These are phyloP conservation scores for Indicator indicator DNA, from an alignment of 2,113 vertebrate genomes.

Conservation along the genomic window DNA sequence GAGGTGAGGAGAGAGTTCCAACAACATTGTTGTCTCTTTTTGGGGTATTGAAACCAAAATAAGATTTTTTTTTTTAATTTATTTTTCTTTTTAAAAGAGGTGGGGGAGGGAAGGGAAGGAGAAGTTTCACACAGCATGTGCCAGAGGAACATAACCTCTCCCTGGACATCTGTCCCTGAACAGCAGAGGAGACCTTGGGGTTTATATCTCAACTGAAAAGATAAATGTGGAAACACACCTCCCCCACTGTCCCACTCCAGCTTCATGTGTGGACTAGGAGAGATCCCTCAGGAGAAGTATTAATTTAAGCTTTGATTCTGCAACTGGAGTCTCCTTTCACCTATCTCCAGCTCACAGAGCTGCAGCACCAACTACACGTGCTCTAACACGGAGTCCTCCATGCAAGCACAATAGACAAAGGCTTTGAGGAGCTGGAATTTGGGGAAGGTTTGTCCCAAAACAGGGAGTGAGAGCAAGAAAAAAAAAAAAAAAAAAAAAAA, in stretches of 20 bases:
- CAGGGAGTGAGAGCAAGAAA: neutral
- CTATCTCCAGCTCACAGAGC: neutral
- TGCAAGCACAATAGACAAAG: accelerated
- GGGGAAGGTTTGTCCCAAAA: neutral
- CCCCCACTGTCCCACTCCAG: neutral
- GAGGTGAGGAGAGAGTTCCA: neutral
- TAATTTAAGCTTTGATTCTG: neutral
- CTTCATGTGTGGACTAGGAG: neutral
- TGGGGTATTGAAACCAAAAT: neutral
- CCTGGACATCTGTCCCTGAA: constrained; percentile 47
- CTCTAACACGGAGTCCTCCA: neutral
- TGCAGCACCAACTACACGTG: accelerated
- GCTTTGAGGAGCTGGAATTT: neutral
- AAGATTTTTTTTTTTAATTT: neutral
- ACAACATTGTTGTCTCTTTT: neutral
- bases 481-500: neutral
- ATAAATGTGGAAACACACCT: constrained; percentile 1
- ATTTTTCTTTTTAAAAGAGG: neutral
- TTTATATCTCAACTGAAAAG: constrained; percentile 3
- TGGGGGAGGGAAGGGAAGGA: neutral
- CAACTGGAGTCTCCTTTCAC: neutral
- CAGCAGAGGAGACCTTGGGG: constrained; percentile 42
- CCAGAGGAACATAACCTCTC: constrained; percentile 13
- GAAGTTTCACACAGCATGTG: neutral
- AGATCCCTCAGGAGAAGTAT: neutral